Conservation (phyloP, 2,888 invertebrate species). For the Epinotia ramella region DNA sequence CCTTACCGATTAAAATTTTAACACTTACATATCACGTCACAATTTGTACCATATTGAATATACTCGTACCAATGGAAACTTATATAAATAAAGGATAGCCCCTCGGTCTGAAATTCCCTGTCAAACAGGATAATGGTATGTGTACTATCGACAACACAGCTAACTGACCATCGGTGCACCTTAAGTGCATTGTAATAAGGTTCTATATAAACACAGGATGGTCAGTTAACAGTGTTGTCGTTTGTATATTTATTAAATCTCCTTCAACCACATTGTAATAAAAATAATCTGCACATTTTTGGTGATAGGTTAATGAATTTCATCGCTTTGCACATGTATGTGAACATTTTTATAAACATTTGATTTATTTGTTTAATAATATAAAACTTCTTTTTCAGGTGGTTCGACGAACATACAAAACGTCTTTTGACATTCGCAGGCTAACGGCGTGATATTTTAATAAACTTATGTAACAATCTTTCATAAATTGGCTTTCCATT, state of each 20-base stretch:
- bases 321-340: neutral
- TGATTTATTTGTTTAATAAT: neutral
- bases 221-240: too few species aligned
- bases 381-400: neutral
- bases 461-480: too few species aligned
- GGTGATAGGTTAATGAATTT: neutral
- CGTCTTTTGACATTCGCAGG: too few species aligned
- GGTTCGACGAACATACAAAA: too few species aligned
- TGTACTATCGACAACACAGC: too few species aligned
- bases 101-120: neutral
- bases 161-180: too few species aligned
- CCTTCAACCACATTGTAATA: neutral
- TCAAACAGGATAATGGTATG: neutral
- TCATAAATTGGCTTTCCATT: too few species aligned
- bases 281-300: neutral
- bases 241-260: neutral
- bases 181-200: too few species aligned
- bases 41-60: conserved; percentile 9
- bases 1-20: neutral
- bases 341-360: neutral
- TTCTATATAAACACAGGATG: too few species aligned
- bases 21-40: neutral
- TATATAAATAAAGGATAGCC: neutral
- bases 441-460: too few species aligned
- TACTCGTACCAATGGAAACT: neutral